Conservation (phyloP, 2,113 vertebrate species). For the Trematomus loennbergii region DNA sequence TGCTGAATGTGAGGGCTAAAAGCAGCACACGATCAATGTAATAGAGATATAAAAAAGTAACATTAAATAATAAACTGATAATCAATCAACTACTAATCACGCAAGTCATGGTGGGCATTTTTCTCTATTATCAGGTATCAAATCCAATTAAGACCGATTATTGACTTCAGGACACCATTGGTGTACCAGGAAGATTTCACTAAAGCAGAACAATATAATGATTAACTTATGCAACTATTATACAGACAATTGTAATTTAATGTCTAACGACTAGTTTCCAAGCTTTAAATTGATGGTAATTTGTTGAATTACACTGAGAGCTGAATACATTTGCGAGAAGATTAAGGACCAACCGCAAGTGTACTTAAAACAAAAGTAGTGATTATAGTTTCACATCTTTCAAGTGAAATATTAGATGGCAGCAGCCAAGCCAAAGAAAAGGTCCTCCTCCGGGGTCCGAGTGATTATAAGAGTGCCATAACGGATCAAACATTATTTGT, state of each 20-base stretch:
- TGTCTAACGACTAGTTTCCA: too few relatives aligned
- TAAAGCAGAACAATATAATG: background rate
- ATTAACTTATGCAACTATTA: background rate
- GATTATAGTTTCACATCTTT: conserved; percentile 67
- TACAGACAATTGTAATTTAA: background rate
- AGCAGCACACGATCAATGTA: background rate
- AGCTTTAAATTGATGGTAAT: conserved; percentile 17
- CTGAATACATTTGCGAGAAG: conserved; percentile 38
- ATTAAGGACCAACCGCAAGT: conserved; percentile 43
- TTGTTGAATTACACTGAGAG: conserved; percentile 16
- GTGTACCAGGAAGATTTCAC: background rate
- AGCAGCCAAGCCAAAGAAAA: conserved; percentile 76
- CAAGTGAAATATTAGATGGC: conserved; percentile 75
- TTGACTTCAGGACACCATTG: background rate
- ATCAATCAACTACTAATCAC: too few relatives aligned
- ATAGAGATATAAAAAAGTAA: background rate
- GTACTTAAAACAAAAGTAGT: conserved; percentile 38
- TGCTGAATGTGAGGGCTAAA: background rate
- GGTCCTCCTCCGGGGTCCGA: conserved; percentile 75
- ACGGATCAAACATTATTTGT: conserved; percentile 79
- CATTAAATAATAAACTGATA: background rate
- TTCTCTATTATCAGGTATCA: too few relatives aligned
- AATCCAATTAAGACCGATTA: too few relatives aligned
- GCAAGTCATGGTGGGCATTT: too few relatives aligned
- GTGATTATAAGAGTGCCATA: conserved; percentile 80